Conservation (phyloP, 2,797 vertebrate genomes). For the Sandelia bainsii region DNA sequence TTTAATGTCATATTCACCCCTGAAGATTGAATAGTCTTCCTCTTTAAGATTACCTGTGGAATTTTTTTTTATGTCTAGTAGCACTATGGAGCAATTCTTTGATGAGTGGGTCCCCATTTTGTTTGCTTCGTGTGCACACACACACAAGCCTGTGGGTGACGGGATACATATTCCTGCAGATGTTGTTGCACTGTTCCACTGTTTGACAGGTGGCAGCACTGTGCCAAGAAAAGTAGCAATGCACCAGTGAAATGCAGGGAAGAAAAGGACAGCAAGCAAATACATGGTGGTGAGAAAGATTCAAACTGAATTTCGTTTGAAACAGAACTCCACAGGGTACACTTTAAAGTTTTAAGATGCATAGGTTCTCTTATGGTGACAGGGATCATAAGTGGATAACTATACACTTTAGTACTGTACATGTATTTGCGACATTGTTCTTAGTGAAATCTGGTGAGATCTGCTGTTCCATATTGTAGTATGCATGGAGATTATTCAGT, state of each 20-base stretch:
- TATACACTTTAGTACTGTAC: conserved; percentile 39
- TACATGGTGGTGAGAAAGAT: too few relatives aligned
- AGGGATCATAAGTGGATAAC: conserved; percentile 12
- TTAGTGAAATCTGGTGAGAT: conserved; percentile 15
- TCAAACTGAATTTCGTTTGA: too few relatives aligned
- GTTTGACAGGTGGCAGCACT: background rate
- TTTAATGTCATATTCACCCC: conserved; percentile 18
- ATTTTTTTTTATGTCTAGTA: background rate
- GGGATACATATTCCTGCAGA: background rate
- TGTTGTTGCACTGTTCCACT: background rate
- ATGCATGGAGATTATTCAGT: background rate
- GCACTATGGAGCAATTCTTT: background rate
- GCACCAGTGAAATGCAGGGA: background rate
- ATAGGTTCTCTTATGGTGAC: background rate
- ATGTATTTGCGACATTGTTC: background rate
- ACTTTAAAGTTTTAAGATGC: background rate
- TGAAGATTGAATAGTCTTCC: background rate
- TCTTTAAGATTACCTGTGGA: conserved; percentile 15
- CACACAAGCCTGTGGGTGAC: background rate
- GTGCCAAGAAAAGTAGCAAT: background rate
- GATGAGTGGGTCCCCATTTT: background rate
- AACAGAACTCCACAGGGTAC: background rate
- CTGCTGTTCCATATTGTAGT: conserved; percentile 4
- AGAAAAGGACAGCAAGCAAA: background rate
- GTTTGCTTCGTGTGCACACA: background rate